Percentiles rank a stretch among this genome's conserved stretches.
phyloP scores from a whole-genome alignment of 2,888 invertebrate species.

The Melangyna quadrimaculata region DNA sequence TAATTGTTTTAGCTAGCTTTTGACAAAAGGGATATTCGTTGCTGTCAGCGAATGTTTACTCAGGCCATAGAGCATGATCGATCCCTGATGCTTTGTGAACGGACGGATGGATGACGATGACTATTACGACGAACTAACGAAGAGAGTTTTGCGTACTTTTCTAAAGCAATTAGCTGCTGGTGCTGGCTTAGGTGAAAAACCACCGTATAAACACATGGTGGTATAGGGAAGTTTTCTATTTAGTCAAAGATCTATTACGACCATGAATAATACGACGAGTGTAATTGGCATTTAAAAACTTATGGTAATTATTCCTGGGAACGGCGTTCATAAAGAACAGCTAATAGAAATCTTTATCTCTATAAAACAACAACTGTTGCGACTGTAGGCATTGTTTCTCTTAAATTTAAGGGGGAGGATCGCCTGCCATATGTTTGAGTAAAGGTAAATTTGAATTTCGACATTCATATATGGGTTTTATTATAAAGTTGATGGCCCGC shows the following conservation, averaged over 20 bases:
- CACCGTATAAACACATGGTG: background rate
- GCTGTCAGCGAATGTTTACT: constrained; percentile 69
- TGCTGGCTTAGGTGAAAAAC: background rate
- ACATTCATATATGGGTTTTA: background rate
- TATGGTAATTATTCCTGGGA: constrained; percentile 44
- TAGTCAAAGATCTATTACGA: constrained; percentile 59
- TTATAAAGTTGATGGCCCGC: background rate
- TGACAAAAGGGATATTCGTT: constrained; percentile 70
- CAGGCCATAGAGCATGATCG: constrained; percentile 54
- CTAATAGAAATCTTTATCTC: constrained; percentile 55
- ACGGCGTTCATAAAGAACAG: background rate
- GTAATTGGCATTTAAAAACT: constrained; percentile 70
- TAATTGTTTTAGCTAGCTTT: constrained; percentile 71
- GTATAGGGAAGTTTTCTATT: constrained; percentile 29
- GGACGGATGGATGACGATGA: background rate
- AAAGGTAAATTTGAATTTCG: background rate
- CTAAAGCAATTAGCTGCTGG: constrained; percentile 53
- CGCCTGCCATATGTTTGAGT: background rate
- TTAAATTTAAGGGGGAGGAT: background rate
- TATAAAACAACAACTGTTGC: constrained; percentile 16
- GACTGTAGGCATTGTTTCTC: background rate
- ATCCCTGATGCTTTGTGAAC: constrained; percentile 23
- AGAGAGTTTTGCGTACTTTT: constrained; percentile 18
- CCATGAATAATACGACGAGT: constrained; percentile 60
- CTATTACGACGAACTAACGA: background rate